Base-by-base conservation (phyloP, 2,888 invertebrate genomes). In the Agrochola macilenta region DNA sequence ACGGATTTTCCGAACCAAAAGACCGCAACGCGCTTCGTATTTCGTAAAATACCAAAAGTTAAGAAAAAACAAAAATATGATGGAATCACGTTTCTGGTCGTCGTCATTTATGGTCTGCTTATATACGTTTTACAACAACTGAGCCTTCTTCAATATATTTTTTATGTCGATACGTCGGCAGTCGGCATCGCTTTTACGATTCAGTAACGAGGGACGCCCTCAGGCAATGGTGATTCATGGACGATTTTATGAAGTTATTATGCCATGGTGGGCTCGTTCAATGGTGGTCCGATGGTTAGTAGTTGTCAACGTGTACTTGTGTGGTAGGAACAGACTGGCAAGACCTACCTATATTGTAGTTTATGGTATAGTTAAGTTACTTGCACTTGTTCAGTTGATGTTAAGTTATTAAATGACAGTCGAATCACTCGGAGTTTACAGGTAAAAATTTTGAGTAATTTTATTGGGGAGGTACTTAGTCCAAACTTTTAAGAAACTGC, bases 201-300 rank as follows among this genome's bases (percentile, higher is more conserved):
- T 74, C 82, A 79, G 82, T 88, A 90, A 89, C 86, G 88, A 90
- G 89, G 89, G 89, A 88, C 89, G 90, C 90, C 91, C 90, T 89
- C 84, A 74, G 86, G 88, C 86, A 58, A 72, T 66, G 69, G 81
- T 91, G 92, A 92, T 91, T 92, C 91, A 92, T 89, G 87, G 78
- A 74, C 81, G 79, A 74, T 80, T 86, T 82, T 84, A 82, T 86
- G 81, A 87, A 88, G 87, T 86, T 89, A 89, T 87, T 87, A 86
- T 86, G 82, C 82, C 76, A 75, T 76, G 87, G 84, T 86, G 83
- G 85, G 82, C 85, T 72, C 63, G 72, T 66, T 74, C 78, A 73
- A 75, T 77, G 78, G 81, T 87, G 83, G 82, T 79, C 84, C 77
- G 66, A 39, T 78, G 82, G 78, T 60, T 63, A 77, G 61, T 57